Base-by-base conservation (phyloP, 2,888 invertebrate genomes). In the Germaria angustata region DNA sequence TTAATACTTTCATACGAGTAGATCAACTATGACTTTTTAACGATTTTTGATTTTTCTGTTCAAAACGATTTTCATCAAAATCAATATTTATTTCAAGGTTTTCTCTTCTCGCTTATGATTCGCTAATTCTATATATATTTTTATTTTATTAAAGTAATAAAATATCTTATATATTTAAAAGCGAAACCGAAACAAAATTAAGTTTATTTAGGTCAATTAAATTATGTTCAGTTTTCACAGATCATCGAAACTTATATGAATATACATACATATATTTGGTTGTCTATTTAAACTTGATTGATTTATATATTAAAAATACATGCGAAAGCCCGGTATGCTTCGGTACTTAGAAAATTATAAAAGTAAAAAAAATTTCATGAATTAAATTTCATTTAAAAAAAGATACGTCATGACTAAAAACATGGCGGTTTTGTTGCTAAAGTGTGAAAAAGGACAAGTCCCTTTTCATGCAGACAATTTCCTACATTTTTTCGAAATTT, bases 21-120 rank as follows among this genome's bases (percentile, higher is more conserved):
- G 32, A 61, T 41, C 22, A 53, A 20, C 36, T 55, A 73, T 69
- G 69, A 78, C 65, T 73, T 75, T 75, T 73, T 66, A 78, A 65
- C 36, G 6, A 76, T n/a, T n/a, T n/a, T n/a, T n/a, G n/a, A 44
- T 51, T 59, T 55, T 53, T 63, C 46, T 75, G 80, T 69, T 69
- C 46, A 39, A 55, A 71, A 76, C 17, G 63, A 75, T 78, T 82
- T 79, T 75, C 82, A 79, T 78, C 69, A 75, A 79, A 78, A 79
- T 82, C 82, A 59, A 82, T 82, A 75, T 65, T 41, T 34, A 39
- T 17, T 63, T 69, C 77, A 81, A 81, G 77, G 77, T 68, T 65
- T 66, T n/a, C n/a, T n/a, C 32, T 28, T 46, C 9, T n/a, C 9
- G 53, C 15, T 32, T n/a, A 41, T 36, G 63, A n/a, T n/a, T 20